Evolutionary conservation across 2,797 vertebrate genomes (phyloP).

Genomic region (Pelodytes ibericus): DNA sequence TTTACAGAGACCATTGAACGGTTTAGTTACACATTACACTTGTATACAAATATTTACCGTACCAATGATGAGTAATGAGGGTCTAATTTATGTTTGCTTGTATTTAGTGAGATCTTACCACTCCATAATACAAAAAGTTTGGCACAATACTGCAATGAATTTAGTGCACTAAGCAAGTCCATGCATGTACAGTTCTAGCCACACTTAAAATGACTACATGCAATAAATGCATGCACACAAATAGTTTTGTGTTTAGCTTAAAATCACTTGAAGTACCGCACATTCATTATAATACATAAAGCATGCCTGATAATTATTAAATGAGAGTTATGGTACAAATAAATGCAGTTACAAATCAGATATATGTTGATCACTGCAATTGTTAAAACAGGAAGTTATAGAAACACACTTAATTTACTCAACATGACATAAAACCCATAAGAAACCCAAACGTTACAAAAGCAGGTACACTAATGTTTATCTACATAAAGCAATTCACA

Average conservation of each 20-base stretch:
- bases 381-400: no score
- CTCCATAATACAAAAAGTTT: conserved; percentile 4
- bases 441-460: no score
- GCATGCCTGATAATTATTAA: conserved; percentile 27
- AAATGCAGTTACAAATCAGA: neutral
- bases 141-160: conserved; percentile 22
- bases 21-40: no score
- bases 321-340: neutral
- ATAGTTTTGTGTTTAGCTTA: neutral
- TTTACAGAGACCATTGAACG: no score
- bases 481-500: no score
- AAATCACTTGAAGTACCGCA: neutral
- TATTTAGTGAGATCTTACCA: neutral
- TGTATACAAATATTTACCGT: neutral
- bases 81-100: neutral
- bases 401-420: no score
- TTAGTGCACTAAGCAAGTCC: conserved; percentile 25
- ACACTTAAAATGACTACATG: conserved; percentile 32
- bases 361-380: neutral
- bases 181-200: conserved; percentile 25
- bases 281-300: conserved; percentile 1
- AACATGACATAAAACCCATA: no score
- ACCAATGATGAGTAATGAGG: neutral
- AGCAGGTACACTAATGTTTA: no score
- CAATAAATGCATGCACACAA: conserved; percentile 25